A percentile compares a stretch with the other conserved stretches of the same genome.
phyloP scores from a whole-genome alignment of 2,797 vertebrate species.

The Ctenosaura bakeri region DNA sequence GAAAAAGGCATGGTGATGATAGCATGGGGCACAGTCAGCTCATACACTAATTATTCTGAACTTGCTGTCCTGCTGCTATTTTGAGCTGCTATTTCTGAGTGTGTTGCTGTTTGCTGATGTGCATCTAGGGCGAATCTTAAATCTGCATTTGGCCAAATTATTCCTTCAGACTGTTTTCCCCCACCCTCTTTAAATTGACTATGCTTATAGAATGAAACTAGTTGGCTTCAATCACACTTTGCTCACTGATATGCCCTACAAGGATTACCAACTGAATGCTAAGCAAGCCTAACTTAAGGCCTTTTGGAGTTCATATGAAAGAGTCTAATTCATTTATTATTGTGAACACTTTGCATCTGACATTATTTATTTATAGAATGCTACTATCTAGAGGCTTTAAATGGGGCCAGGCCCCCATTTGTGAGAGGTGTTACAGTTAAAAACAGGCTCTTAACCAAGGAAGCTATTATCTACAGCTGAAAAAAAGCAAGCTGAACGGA shows the following conservation, averaged over 20 bases:
- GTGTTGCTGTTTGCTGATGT: neutral
- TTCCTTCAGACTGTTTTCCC: constrained; percentile 37
- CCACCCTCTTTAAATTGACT: constrained; percentile 14
- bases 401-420: constrained; percentile 23
- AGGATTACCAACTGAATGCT: constrained; percentile 25
- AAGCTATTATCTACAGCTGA: neutral
- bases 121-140: constrained; percentile 2
- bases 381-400: constrained; percentile 27
- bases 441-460: neutral
- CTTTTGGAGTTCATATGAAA: constrained; percentile 30
- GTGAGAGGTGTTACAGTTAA: constrained; percentile 13
- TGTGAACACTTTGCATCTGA: constrained; percentile 16
- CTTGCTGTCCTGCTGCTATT: constrained; percentile 20
- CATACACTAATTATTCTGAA: constrained; percentile 35
- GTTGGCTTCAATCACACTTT: constrained; percentile 11
- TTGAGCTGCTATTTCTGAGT: neutral
- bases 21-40: neutral
- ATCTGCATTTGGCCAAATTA: constrained; percentile 37
- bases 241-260: neutral
- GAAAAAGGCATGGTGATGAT: neutral
- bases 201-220: constrained; percentile 13
- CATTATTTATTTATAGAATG: constrained; percentile 42
- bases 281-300: neutral
- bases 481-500: neutral
- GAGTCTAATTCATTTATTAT: constrained; percentile 17